Base-by-base conservation (phyloP, 2,113 vertebrate genomes). In the Excalfactoria chinensis region DNA sequence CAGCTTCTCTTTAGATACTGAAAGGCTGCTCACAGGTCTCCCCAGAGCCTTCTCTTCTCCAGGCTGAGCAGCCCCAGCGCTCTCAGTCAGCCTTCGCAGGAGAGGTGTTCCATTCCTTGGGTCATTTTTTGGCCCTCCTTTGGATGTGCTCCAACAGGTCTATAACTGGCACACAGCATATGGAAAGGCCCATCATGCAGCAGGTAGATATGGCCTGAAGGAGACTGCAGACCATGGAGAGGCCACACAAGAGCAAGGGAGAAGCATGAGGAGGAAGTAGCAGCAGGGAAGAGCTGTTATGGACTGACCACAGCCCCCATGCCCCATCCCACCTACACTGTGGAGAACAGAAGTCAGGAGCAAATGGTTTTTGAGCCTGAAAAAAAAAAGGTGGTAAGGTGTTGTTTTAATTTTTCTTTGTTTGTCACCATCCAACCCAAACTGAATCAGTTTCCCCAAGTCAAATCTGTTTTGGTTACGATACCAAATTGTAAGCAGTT, bases 311-410 rank as follows among this genome's bases (percentile, higher is more conserved):
- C 43, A 44, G 34, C 30, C 4, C 21, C 7, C 6, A 43, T 55
- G 40, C 23, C 28, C 8, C 13, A 66, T 21, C 51, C 4, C 20
- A 53, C 2, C 28, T 25, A 3, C 1, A 1, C 7, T 10, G 8
- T 41, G 62, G 8, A 4, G 34, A 11, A 55, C 56, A 20, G 8
- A 88, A 49, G 48, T 34, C 19, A 28, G 16, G 56, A 74, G 49
- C 19, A 11, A 79, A 69, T n/a, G 23, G 35, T 16, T 63, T 22
- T 21, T 43, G 32, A 74, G 35, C 35, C 28, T 68, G 19, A 22
- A 16, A 49, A 73, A 49, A 73, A 83, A 69, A 8, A 2, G 2
- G 22, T 60, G 6, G 10, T 43, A 84, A 63, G 6, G 4, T 37
- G 21, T 2, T 84, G n/a, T 8, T 79, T 73, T 69, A 28, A 51